phyloP scores from a whole-genome alignment of 2,797 vertebrate species.

The Diceros bicornis region DNA sequence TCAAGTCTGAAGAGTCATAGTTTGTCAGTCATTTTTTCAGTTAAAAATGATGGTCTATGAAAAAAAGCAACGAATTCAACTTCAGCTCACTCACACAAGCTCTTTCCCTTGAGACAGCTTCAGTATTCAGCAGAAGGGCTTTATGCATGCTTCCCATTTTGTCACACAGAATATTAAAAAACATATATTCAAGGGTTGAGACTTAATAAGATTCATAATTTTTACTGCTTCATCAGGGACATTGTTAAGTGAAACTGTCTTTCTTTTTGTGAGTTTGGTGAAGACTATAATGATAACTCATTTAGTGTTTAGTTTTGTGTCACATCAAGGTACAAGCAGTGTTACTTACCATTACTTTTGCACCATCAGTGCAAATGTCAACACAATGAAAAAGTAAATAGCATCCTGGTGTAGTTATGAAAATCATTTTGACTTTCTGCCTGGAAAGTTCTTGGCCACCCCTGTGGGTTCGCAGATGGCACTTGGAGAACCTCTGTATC shows the following conservation, averaged over 20 bases:
- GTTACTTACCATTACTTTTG: neutral
- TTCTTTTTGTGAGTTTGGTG: neutral
- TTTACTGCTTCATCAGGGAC: neutral
- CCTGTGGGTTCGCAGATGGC: neutral
- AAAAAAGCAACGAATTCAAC: neutral
- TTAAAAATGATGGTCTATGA: neutral
- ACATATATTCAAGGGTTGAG: neutral
- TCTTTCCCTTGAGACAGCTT: neutral
- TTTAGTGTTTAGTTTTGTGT: neutral
- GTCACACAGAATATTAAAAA: neutral
- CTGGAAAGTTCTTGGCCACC: neutral
- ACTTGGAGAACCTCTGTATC: neutral
- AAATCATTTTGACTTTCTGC: neutral
- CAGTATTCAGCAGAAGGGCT: neutral
- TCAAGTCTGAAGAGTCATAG: neutral
- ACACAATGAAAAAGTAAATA: neutral
- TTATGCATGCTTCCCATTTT: neutral
- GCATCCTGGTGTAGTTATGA: neutral
- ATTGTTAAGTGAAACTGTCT: conserved; percentile 1
- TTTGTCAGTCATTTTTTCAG: conserved; percentile 28
- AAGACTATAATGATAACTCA: neutral
- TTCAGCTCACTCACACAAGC: neutral
- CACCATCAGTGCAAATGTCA: neutral
- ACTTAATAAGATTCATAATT: neutral
- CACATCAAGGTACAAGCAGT: neutral